Percentiles rank a stretch among this genome's conserved stretches.
These are phyloP conservation scores for Emmelina monodactyla DNA, from an alignment of 2,888 invertebrate species.

Conservation along the genomic window DNA sequence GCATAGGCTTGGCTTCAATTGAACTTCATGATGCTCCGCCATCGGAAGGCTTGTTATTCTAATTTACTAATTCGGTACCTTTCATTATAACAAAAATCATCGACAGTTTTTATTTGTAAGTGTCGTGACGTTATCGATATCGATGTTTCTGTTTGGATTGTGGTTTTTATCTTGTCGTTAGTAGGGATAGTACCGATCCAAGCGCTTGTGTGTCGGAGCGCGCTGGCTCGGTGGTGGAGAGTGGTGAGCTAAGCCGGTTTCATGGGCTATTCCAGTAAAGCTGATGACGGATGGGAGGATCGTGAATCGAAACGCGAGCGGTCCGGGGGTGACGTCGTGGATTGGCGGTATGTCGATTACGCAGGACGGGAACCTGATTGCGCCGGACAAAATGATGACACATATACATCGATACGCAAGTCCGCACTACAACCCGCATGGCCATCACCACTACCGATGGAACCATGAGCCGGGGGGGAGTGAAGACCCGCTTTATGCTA, in stretches of 20 bases:
- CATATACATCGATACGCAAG: constrained; percentile 60
- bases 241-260: constrained; percentile 55
- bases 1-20: constrained; percentile 61
- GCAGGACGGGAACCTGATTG: constrained; percentile 59
- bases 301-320: constrained; percentile 48
- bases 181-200: constrained; percentile 46
- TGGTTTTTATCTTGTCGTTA: constrained; percentile 34
- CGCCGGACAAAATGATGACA: constrained; percentile 59
- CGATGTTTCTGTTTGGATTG: constrained; percentile 39
- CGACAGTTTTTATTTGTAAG: constrained; percentile 15
- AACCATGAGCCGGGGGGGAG: constrained; percentile 61
- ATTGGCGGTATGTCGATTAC: constrained; percentile 64
- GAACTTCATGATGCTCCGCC: constrained; percentile 50
- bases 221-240: constrained; percentile 43
- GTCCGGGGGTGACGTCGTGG: constrained; percentile 52
- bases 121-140: constrained; percentile 40
- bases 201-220: constrained; percentile 51
- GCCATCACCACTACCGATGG: constrained; percentile 59
- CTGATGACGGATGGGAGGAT: constrained; percentile 60
- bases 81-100: constrained; percentile 13
- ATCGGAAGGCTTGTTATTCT: constrained; percentile 44
- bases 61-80: constrained; percentile 23
- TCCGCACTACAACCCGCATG: constrained; percentile 60
- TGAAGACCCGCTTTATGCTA: constrained; percentile 57
- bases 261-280: constrained; percentile 64